Percentiles rank a stretch among this genome's conserved stretches.
Evolutionary conservation across 2,113 vertebrate genomes (phyloP).

Genomic region (Aythya baeri): DNA sequence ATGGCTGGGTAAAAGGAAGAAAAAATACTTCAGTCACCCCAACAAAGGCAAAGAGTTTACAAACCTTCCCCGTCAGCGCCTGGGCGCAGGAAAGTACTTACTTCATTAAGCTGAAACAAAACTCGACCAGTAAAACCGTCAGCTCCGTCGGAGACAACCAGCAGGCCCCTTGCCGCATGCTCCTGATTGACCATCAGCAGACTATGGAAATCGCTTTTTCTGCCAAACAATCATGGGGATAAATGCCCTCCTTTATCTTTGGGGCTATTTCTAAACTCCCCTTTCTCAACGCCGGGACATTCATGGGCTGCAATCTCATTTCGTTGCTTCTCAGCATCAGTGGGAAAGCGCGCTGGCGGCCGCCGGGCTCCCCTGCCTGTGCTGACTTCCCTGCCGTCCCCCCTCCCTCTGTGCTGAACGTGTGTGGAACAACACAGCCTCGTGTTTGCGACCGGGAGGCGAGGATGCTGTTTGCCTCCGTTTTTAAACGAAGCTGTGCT

Average conservation of each 20-base stretch:
- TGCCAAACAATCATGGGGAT: slow-evolving; percentile 49
- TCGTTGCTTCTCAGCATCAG: not conserved
- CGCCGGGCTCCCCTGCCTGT: not conserved
- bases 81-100: slow-evolving; percentile 32
- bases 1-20: slow-evolving; percentile 46
- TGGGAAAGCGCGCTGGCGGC: not conserved
- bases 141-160: slow-evolving; percentile 39
- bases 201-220: slow-evolving; percentile 66
- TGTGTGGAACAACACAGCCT: not conserved
- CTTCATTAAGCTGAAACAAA: slow-evolving; percentile 68
- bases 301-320: slow-evolving; percentile 28
- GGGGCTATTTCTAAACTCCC: slow-evolving; percentile 56
- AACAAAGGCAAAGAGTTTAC: slow-evolving; percentile 67
- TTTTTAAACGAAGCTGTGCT: slow-evolving; percentile 40
- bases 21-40: slow-evolving; percentile 64
- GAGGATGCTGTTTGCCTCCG: not conserved
- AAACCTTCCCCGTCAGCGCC: slow-evolving; percentile 37
- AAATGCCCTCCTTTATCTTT: slow-evolving; percentile 65
- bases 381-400: not conserved
- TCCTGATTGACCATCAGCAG: slow-evolving; percentile 57
- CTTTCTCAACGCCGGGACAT: slow-evolving; percentile 29
- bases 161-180: slow-evolving; percentile 47
- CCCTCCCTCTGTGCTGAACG: not conserved
- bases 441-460: not conserved
- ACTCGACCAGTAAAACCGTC: slow-evolving; percentile 56